Conservation (phyloP, 2,888 invertebrate species). For the Netelia virgata region DNA sequence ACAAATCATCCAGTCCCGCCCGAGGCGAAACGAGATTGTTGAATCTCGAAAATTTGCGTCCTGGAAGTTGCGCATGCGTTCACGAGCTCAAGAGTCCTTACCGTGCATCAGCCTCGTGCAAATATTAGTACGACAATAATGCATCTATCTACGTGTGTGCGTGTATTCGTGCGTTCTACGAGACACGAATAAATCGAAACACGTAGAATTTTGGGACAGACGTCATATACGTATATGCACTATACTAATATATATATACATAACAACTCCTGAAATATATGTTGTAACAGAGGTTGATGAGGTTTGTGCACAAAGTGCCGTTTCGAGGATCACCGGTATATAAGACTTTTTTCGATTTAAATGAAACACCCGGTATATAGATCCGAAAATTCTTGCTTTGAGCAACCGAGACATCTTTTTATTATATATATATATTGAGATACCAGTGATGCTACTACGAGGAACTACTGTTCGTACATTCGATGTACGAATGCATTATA, state of each 20-base stretch:
- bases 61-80: constrained; percentile 27
- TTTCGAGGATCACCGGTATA: too few species aligned
- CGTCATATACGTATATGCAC: background rate
- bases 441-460: too few species aligned
- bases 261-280: background rate
- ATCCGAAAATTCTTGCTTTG: too few species aligned
- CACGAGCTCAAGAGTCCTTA: background rate
- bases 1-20: background rate
- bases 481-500: too few species aligned
- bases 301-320: background rate
- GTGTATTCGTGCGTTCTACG: background rate
- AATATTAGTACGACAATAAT: constrained; percentile 59
- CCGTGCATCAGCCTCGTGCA: constrained; percentile 48
- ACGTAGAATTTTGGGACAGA: background rate
- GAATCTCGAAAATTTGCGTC: constrained; percentile 54
- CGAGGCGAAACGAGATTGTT: constrained; percentile 23
- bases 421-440: too few species aligned
- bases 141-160: constrained; percentile 19
- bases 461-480: too few species aligned
- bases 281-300: background rate
- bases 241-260: too few species aligned
- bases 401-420: too few species aligned
- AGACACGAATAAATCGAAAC: background rate
- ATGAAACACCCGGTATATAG: too few species aligned
- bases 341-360: too few species aligned